These are phyloP conservation scores for Drosophila kanapiae DNA, from an alignment of 1,140 invertebrate genomes.

Conservation along the genomic window DNA sequence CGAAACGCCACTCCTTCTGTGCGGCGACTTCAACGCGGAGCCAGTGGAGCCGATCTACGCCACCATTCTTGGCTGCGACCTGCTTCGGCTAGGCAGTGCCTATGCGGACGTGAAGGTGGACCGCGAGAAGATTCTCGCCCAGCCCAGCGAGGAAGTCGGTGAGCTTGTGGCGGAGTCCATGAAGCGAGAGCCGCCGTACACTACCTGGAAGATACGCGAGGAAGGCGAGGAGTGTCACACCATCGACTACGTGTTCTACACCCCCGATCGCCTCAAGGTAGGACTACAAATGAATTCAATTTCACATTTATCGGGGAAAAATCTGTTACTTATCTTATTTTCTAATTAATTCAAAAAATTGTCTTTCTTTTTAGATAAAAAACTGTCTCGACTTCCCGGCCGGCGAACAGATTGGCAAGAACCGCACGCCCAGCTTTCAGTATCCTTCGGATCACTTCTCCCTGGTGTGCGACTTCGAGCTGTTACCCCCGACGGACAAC, in stretches of 20 bases:
- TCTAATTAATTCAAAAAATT: neutral
- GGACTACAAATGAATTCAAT: neutral
- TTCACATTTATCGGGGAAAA: neutral
- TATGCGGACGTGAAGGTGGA: conserved; percentile 85
- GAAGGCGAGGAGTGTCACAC: conserved; percentile 91
- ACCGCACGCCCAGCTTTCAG: conserved; percentile 88
- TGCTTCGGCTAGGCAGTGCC: conserved; percentile 86
- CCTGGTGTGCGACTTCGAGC: conserved; percentile 89
- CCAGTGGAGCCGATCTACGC: conserved; percentile 90
- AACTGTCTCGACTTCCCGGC: conserved; percentile 89
- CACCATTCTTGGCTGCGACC: conserved; percentile 86
- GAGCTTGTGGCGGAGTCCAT: conserved; percentile 72
- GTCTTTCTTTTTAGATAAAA: conserved; percentile 84
- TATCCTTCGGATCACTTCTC: conserved; percentile 94
- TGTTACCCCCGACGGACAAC: conserved; percentile 39
- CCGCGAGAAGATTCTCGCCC: conserved; percentile 23
- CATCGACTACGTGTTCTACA: conserved; percentile 93
- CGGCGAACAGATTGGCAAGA: conserved; percentile 89
- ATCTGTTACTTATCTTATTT: neutral
- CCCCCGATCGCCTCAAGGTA: conserved; percentile 86
- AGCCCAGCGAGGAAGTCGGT: conserved; percentile 36
- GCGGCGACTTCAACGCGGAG: conserved; percentile 93
- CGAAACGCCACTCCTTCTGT: conserved; percentile 88
- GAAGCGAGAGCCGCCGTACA: conserved; percentile 89
- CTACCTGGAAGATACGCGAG: conserved; percentile 92